phyloP scores from a whole-genome alignment of 2,113 vertebrate species.

The Abramis brama region DNA sequence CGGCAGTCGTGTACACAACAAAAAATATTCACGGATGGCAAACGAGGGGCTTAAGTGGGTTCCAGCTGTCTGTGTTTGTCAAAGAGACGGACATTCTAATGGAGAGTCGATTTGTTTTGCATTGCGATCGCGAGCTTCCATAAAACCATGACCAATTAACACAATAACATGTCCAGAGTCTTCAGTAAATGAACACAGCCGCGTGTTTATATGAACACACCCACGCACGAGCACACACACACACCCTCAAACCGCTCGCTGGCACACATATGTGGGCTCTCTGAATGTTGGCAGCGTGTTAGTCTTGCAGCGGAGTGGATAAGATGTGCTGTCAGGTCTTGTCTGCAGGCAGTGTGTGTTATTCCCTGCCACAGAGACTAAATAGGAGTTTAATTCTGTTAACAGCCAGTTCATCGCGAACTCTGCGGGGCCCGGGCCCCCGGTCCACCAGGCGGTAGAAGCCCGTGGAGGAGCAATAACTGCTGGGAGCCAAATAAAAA shows the following conservation, averaged over 20 bases:
- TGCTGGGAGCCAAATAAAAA: conserved; percentile 75
- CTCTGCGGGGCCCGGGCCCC: conserved; percentile 65
- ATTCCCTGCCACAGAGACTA: conserved; percentile 53
- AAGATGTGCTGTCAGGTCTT: conserved; percentile 47
- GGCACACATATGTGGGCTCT: conserved; percentile 39
- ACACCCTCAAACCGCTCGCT: neutral
- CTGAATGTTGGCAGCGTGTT: conserved; percentile 45
- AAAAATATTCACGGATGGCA: neutral
- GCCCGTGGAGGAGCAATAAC: conserved; percentile 65
- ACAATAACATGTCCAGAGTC: conserved; percentile 17
- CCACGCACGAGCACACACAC: conserved; percentile 20
- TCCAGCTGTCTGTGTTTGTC: conserved; percentile 10
- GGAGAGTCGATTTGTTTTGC: neutral
- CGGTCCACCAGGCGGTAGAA: conserved; percentile 66
- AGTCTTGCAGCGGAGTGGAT: conserved; percentile 40
- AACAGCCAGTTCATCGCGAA: conserved; percentile 46
- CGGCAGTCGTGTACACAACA: neutral
- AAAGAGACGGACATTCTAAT: neutral
- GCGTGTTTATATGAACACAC: conserved; percentile 29
- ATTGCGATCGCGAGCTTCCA: neutral
- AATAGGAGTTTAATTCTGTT: conserved; percentile 68
- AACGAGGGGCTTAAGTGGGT: neutral
- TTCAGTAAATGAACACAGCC: conserved; percentile 1
- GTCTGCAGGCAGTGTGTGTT: conserved; percentile 42
- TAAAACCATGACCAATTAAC: conserved; percentile 1